These are phyloP conservation scores for Drosophila fuyamai DNA, from an alignment of 1,140 invertebrate genomes.

Conservation along the genomic window DNA sequence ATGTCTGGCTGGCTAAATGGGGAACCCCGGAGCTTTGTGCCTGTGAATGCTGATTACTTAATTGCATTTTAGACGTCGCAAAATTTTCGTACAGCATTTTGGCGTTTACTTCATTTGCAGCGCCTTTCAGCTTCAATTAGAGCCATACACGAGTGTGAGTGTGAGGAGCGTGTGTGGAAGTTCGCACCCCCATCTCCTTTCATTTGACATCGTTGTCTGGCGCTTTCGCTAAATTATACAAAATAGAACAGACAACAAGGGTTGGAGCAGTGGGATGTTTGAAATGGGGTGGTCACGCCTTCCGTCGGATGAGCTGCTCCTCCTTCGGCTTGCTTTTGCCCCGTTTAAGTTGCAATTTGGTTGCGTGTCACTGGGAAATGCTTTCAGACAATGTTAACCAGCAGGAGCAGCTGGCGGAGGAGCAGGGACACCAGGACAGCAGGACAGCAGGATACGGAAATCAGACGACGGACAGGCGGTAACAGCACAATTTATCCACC, in stretches of 20 bases:
- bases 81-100: slow-evolving; percentile 77
- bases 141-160: slow-evolving; percentile 19
- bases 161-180: slow-evolving; percentile 34
- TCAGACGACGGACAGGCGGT: slow-evolving; percentile 17
- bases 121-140: slow-evolving; percentile 79
- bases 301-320: background rate
- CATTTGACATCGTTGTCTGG: slow-evolving; percentile 42
- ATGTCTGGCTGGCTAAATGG: slow-evolving; percentile 4
- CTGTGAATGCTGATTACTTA: slow-evolving; percentile 77
- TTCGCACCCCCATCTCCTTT: slow-evolving; percentile 20
- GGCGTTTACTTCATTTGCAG: slow-evolving; percentile 80
- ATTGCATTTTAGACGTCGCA: slow-evolving; percentile 74
- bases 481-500: slow-evolving; percentile 24
- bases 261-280: background rate
- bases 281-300: slow-evolving; percentile 27
- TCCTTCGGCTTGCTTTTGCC: slow-evolving; percentile 56
- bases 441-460: background rate
- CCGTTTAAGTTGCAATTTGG: slow-evolving; percentile 78
- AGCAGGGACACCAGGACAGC: background rate
- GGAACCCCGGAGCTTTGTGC: slow-evolving; percentile 9
- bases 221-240: slow-evolving; percentile 73
- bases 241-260: slow-evolving; percentile 56
- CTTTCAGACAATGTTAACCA: slow-evolving; percentile 73
- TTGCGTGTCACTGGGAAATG: slow-evolving; percentile 78
- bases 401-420: slow-evolving; percentile 12